Evolutionary conservation across 1,140 invertebrate species (phyloP), one percentile per base, ranked within the genome.

Genomic region (Pseudomyrmex concolor): DNA sequence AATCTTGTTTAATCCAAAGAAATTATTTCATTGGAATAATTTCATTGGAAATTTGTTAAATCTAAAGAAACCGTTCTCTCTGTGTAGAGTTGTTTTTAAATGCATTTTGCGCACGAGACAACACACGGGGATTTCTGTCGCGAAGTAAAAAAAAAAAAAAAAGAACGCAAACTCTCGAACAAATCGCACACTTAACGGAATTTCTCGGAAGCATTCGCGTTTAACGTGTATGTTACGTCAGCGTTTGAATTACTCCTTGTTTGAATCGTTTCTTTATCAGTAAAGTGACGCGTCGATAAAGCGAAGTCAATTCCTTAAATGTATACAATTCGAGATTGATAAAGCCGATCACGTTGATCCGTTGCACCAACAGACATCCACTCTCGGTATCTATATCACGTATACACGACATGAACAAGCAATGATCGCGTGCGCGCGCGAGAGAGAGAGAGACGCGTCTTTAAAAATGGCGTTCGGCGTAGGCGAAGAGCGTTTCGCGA

Each of bases 81-180:
- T n/a, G n/a, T n/a, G n/a, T 78, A 68, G 54, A 17, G 67, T 68
- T 15, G 17, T 43, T 22, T 67, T 78, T 68, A 78, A 78, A 78
- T 68, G 15, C 19, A 19, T 68, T 57, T 57, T 48, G 19, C 19
- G 25, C 4, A 5, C 9, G 17, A 57, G 17, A 4, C 55, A 73
- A 57, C 43, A 13, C 55, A 73, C 57, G 34, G 67, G 17, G 25
- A 68, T 19, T 78, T 78, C 25, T 25, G 74, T 34, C 19, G 10
- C 17, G 19, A 51, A 50, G 2, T 45, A 17, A 9, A 67, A 34
- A 34, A 34, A 34, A 7, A 34, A 34, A 34, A 34, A 34, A 5
- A 34, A 0, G 7, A 7, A 7, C 1, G 5, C 5, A 34, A 34
- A 7, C 5, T 5, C 34, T 34, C 0, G 25, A 15, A 12, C 50